Percentiles rank a stretch among this genome's conserved stretches.
phyloP scores from a whole-genome alignment of 1,140 invertebrate species.

The Ostrea edulis region DNA sequence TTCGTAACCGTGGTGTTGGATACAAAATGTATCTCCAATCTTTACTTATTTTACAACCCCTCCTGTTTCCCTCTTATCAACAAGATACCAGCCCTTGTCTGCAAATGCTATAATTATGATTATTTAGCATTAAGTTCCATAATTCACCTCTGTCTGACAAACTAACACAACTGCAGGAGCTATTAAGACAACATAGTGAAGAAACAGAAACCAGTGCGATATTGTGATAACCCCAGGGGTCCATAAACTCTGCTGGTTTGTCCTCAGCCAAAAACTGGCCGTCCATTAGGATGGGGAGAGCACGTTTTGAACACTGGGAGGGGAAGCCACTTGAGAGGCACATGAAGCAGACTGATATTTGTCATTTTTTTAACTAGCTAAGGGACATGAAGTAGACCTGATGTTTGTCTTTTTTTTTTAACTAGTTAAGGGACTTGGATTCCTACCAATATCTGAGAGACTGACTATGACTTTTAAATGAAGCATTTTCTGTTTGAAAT shows the following conservation, averaged over 20 bases:
- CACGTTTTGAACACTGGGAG: not conserved
- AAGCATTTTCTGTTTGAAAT: no score
- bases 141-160: conserved; percentile 43
- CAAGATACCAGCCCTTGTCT: conserved; percentile 22
- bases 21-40: not conserved
- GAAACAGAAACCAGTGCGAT: conserved; percentile 31
- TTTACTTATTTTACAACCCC: not conserved
- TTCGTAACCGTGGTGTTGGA: not conserved
- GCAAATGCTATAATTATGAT: conserved; percentile 50
- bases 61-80: not conserved
- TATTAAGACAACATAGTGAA: conserved; percentile 29
- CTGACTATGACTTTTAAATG: not conserved
- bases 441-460: not conserved
- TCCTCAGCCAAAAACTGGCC: conserved; percentile 11
- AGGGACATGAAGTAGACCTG: not conserved
- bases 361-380: not conserved
- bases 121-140: conserved; percentile 50
- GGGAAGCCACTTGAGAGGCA: not conserved
- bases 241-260: conserved; percentile 35
- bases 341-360: conserved; percentile 11
- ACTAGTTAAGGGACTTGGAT: not conserved
- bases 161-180: conserved; percentile 42
- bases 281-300: not conserved
- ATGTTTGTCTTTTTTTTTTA: not conserved
- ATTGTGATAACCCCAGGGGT: conserved; percentile 46